Base-by-base conservation (phyloP, 2,888 invertebrate genomes). In the Dioctria rufipes region DNA sequence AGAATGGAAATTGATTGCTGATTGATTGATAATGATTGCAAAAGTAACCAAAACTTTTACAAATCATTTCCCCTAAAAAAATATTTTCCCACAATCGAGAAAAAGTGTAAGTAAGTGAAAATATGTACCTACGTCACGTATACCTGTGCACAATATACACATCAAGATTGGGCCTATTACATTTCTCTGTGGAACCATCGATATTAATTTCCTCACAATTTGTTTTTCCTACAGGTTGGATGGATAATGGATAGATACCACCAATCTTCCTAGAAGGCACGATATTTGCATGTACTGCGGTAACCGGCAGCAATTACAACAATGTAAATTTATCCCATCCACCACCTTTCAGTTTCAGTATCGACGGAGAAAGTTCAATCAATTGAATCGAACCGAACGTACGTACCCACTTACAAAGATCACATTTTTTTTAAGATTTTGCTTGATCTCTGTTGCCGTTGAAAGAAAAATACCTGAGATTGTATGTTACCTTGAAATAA, bases 401-500 rank as follows among this genome's bases (percentile, higher is more conserved):
- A 6, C 51, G 51, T 49, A 25, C 25, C 25, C 25, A 25, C 25
- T 25, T 25, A 25, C 2, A 54, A 3, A 3, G 11, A 11, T 54
- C 11, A 11, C 8, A 54, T 8, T 54, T 54, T 54, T 54, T n/a
- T 54, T 54, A 54, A 69, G 69, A 51, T 51, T 69, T 69, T 69
- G 69, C 51, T 49, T 69, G 69, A 51, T 69, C 51, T 69, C 69
- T 11, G 69, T 25, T 3, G 51, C 69, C 39, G 69, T 25, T 3
- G 51, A 69, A n/a, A 69, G 51, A 69, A 51, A 69, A 69, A 69
- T 51, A 37, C 51, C 51, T 39, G 5, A 25, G 54, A 37, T 25
- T 25, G 69, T 49, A 51, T 69, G 69, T 69, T 69, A 69, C 69
- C 69, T 69, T 69, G 69, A 69, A 69, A 69, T 69, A 37, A 69